A percentile compares a stretch with the other conserved stretches of the same genome.
These are phyloP conservation scores for Cnemophilus loriae DNA, from an alignment of 2,113 vertebrate genomes.

Conservation along the genomic window DNA sequence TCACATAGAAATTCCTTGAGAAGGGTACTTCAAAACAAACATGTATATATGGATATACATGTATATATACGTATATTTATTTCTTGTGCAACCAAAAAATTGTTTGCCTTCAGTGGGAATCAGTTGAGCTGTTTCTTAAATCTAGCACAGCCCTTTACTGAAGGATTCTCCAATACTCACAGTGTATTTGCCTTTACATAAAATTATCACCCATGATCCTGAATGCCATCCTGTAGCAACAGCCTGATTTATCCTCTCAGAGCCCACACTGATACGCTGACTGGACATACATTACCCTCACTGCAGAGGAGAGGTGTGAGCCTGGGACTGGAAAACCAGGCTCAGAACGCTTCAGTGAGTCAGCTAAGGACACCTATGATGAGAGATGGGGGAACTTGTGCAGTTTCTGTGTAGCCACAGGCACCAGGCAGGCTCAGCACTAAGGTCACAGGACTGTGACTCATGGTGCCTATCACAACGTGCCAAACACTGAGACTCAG, in stretches of 20 bases:
- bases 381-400: neutral
- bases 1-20: neutral
- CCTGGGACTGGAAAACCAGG: neutral
- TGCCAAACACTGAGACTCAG: neutral
- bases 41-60: neutral
- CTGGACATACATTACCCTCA: neutral
- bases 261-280: neutral
- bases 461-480: neutral
- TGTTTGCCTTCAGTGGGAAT: neutral
- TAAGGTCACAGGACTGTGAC: neutral
- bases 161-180: neutral
- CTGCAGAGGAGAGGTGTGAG: neutral
- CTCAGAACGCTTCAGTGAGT: neutral
- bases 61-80: too few relatives aligned
- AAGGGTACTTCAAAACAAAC: neutral
- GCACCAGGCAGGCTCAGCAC: neutral
- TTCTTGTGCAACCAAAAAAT: neutral
- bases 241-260: neutral
- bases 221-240: neutral
- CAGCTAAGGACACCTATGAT: neutral
- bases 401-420: neutral
- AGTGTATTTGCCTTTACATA: neutral
- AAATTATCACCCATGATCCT: neutral
- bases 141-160: neutral
- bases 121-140: neutral